A percentile compares a stretch with the other conserved stretches of the same genome.
Conservation (phyloP, 53 echinoderm and acorn worm genomes). For the Hippasteria phrygiana region DNA sequence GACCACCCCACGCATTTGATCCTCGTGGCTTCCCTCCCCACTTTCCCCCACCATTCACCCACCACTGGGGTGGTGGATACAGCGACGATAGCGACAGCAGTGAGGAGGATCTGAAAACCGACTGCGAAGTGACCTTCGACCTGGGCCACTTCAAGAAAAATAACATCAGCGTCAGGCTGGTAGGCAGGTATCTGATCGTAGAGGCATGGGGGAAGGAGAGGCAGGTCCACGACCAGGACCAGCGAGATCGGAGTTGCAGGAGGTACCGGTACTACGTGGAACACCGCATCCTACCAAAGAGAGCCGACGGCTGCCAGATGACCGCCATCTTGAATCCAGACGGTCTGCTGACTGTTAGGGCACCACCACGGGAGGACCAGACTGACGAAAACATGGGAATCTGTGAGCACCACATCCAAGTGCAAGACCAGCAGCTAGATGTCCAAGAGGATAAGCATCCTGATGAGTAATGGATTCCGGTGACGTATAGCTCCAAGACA, state of each 20-base stretch:
- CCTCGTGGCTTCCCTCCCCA: background rate
- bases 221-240: background rate
- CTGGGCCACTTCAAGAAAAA: slow-evolving; percentile 13
- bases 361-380: background rate
- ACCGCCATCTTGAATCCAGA: slow-evolving; percentile 23
- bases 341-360: slow-evolving; percentile 20
- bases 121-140: slow-evolving; percentile 36
- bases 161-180: slow-evolving; percentile 21
- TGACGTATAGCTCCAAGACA: background rate
- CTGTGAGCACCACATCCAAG: slow-evolving; percentile 12
- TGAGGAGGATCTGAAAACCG: background rate
- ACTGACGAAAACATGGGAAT: background rate
- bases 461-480: background rate
- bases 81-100: background rate
- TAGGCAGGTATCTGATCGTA: slow-evolving; percentile 31
- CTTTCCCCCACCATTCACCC: background rate
- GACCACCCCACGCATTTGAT: background rate
- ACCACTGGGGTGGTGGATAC: background rate
- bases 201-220: slow-evolving; percentile 3
- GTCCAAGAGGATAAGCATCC: background rate
- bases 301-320: background rate
- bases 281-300: slow-evolving; percentile 19
- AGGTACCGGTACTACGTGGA: slow-evolving; percentile 38
- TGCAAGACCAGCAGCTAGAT: background rate
- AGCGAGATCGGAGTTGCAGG: background rate